These are phyloP conservation scores for Lomographa bimaculata DNA, from an alignment of 2,888 invertebrate species.

Conservation along the genomic window DNA sequence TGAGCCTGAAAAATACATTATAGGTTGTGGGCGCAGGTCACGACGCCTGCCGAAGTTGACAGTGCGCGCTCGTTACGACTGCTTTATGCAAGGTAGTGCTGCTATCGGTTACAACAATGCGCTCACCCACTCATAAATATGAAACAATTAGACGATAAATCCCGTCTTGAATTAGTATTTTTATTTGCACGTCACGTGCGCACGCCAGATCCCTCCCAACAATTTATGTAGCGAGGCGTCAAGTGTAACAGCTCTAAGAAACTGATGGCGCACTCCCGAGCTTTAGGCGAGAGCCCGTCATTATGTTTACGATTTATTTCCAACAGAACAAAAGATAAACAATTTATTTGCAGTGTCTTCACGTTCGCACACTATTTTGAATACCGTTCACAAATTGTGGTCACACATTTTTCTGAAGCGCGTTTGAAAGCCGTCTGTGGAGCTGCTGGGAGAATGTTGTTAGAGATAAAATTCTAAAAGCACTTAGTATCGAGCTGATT, in stretches of 20 bases:
- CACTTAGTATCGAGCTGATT: slow-evolving; percentile 45
- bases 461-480: slow-evolving; percentile 28
- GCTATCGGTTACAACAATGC: slow-evolving; percentile 64
- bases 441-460: slow-evolving; percentile 17
- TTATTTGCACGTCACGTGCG: slow-evolving; percentile 76
- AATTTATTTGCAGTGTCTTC: slow-evolving; percentile 43
- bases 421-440: slow-evolving; percentile 18
- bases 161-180: slow-evolving; percentile 70
- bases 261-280: slow-evolving; percentile 63
- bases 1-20: slow-evolving; percentile 29
- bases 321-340: slow-evolving; percentile 46
- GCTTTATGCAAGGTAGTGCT: slow-evolving; percentile 57
- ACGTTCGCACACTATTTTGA: slow-evolving; percentile 20
- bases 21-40: slow-evolving; percentile 48
- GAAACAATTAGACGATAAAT: slow-evolving; percentile 76
- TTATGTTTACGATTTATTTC: slow-evolving; percentile 68
- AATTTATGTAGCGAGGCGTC: slow-evolving; percentile 72
- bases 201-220: slow-evolving; percentile 53
- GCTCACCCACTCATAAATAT: slow-evolving; percentile 65
- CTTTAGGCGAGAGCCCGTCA: slow-evolving; percentile 61
- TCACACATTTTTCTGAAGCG: slow-evolving; percentile 18
- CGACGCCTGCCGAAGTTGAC: slow-evolving; percentile 51
- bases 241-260: slow-evolving; percentile 71
- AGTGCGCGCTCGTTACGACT: slow-evolving; percentile 53
- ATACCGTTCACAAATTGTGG: slow-evolving; percentile 18